These are phyloP conservation scores for Holcopasites calliopsidis DNA, from an alignment of 1,140 invertebrate species.

Conservation along the genomic window DNA sequence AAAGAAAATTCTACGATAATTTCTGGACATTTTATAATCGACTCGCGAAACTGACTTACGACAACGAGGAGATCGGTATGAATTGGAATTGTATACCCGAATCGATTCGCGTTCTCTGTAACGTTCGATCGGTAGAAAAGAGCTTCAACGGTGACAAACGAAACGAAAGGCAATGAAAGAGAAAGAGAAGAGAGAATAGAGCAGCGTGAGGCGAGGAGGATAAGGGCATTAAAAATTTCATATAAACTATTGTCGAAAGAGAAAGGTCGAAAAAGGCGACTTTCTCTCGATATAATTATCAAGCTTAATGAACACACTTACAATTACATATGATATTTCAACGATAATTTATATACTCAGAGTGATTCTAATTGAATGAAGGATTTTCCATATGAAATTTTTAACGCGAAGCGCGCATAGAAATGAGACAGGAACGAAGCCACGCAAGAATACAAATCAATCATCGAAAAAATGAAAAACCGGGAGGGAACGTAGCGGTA, in stretches of 20 bases:
- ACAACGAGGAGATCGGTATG: background rate
- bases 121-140: conserved; percentile 13
- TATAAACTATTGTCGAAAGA: background rate
- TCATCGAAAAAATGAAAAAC: conserved; percentile 45
- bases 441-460: conserved; percentile 41
- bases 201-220: background rate
- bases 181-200: conserved; percentile 3
- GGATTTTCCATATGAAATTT: conserved; percentile 9
- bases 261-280: background rate
- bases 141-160: conserved; percentile 1
- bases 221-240: conserved; percentile 21
- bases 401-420: conserved; percentile 15
- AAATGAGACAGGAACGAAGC: conserved; percentile 3
- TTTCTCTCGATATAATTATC: too few species aligned
- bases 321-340: too few species aligned
- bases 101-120: conserved; percentile 28
- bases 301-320: too few species aligned
- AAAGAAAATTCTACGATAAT: background rate
- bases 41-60: background rate
- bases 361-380: background rate
- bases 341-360: too few species aligned
- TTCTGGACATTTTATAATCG: background rate
- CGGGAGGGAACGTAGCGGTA: conserved; percentile 58
- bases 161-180: conserved; percentile 1
- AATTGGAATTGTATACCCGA: conserved; percentile 4